phyloP scores from a whole-genome alignment of 2,797 vertebrate species.

The Avahi laniger region DNA sequence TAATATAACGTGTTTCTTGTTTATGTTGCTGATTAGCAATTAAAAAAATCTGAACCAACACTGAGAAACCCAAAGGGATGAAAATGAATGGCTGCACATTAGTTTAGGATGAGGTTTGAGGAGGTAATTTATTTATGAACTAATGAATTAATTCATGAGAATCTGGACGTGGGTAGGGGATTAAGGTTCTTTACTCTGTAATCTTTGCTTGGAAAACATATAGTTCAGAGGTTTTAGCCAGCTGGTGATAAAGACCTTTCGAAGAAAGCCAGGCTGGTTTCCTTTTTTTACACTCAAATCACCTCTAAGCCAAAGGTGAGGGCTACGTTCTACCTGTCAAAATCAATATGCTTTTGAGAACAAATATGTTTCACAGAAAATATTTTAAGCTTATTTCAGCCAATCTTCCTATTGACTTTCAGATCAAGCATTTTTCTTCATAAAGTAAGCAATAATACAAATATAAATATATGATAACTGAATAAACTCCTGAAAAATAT shows the following conservation, averaged over 20 bases:
- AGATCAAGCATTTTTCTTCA: conserved; percentile 1
- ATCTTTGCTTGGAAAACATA: conserved; percentile 77
- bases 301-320: conserved; percentile 62
- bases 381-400: conserved; percentile 42
- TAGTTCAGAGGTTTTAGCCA: conserved; percentile 75
- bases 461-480: background rate
- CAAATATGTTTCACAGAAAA: conserved; percentile 58
- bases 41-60: conserved; percentile 73
- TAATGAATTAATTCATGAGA: conserved; percentile 85
- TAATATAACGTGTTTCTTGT: conserved; percentile 36
- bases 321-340: conserved; percentile 66
- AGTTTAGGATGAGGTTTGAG: conserved; percentile 77
- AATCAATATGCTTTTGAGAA: conserved; percentile 55
- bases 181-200: conserved; percentile 75
- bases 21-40: conserved; percentile 71
- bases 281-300: conserved; percentile 56
- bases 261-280: conserved; percentile 65
- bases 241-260: conserved; percentile 70
- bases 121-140: conserved; percentile 82
- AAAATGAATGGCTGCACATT: conserved; percentile 70
- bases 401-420: background rate
- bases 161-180: conserved; percentile 79
- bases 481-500: background rate
- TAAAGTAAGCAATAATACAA: background rate
- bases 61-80: conserved; percentile 58